Evolutionary conservation across 2,113 vertebrate species (phyloP).

Genomic region (Phycodurus eques): DNA sequence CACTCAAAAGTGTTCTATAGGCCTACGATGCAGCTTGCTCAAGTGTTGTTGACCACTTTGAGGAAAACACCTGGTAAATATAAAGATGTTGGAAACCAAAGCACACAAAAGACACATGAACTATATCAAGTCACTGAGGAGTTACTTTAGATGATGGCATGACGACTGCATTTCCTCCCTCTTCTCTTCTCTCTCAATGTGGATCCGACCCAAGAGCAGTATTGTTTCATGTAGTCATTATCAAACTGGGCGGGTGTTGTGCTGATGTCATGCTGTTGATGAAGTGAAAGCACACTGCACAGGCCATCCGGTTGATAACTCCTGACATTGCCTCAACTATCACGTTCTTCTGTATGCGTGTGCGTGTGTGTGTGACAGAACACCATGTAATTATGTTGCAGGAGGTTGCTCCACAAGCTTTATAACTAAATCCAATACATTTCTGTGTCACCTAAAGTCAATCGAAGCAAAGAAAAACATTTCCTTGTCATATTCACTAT

Average conservation of each 20-base stretch:
- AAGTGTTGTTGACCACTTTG: constrained; percentile 18
- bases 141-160: constrained; percentile 30
- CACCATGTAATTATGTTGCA: neutral
- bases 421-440: neutral
- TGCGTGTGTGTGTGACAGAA: neutral
- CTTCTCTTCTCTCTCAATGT: constrained; percentile 21
- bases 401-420: neutral
- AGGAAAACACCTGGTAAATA: constrained; percentile 7
- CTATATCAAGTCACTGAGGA: constrained; percentile 25
- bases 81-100: constrained; percentile 47
- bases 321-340: constrained; percentile 8
- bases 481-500: constrained; percentile 29
- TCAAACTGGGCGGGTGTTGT: constrained; percentile 41
- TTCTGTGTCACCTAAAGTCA: constrained; percentile 11
- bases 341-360: constrained; percentile 1
- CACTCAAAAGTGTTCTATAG: neutral
- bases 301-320: neutral
- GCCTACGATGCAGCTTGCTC: neutral
- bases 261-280: constrained; percentile 34
- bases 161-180: constrained; percentile 22
- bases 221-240: constrained; percentile 13
- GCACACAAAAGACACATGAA: constrained; percentile 43
- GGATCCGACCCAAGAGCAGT: constrained; percentile 23
- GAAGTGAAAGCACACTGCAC: constrained; percentile 21
- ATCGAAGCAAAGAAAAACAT: constrained; percentile 13